Conservation (phyloP, 2,797 vertebrate species). For the Agapornis canus region DNA sequence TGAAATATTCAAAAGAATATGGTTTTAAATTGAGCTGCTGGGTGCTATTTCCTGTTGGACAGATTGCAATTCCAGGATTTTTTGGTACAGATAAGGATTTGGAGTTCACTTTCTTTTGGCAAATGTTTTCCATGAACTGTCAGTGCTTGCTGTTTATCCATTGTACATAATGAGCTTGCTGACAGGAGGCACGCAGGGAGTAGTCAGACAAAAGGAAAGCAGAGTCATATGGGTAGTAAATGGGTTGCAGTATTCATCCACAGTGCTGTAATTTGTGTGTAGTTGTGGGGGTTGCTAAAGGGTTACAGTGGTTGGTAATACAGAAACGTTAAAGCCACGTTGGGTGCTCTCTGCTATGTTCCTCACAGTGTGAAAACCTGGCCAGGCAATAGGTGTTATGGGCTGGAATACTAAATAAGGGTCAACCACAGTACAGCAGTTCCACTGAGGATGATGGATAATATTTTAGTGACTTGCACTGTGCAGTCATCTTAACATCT, state of each 20-base stretch:
- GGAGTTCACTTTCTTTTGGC: neutral
- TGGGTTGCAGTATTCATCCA: neutral
- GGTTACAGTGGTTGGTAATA: neutral
- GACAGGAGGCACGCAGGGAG: neutral
- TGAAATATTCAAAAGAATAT: neutral
- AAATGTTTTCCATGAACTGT: neutral
- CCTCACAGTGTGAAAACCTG: neutral
- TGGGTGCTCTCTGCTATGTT: neutral
- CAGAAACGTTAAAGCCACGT: accelerated
- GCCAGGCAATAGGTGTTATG: neutral
- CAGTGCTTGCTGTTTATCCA: neutral
- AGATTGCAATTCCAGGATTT: neutral
- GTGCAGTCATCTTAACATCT: accelerated
- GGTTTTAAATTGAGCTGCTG: neutral
- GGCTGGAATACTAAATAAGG: neutral
- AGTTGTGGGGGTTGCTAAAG: neutral
- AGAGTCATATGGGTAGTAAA: accelerated
- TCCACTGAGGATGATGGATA: neutral
- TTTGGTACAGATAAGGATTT: neutral
- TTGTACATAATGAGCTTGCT: accelerated
- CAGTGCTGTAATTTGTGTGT: accelerated
- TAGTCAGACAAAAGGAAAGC: neutral
- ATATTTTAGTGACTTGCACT: neutral
- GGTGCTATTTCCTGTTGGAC: accelerated
- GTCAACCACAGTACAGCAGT: accelerated